Base-by-base conservation (phyloP, 2,888 invertebrate genomes). In the Trichogramma dendrolimi region DNA sequence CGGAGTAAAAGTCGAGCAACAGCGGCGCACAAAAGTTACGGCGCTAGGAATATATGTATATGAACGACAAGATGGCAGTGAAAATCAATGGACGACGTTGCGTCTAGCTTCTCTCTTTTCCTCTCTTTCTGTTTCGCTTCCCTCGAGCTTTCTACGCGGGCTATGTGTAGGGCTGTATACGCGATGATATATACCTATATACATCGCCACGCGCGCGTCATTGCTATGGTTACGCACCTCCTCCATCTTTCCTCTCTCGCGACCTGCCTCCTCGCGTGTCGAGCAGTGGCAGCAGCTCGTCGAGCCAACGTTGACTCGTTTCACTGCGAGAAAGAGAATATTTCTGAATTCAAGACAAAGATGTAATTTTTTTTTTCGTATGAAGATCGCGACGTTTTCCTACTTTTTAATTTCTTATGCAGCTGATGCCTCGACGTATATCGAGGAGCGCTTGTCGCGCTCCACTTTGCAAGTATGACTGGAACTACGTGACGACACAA, bases 1-100 rank as follows among this genome's bases (percentile, higher is more conserved):
- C 27, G 27, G 27, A 27, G 27, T 27, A 27, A 27, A 27, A 27
- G 27, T 27, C 27, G 27, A 27, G 27, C 27, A 27, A 27, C 27
- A 27, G 27, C 27, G 27, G 27, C 27, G 27, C 27, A 27, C 27
- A 27, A 27, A 27, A 27, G 27, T 27, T 27, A 27, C 27, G 27
- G 1, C 27, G 27, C 27, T 2, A 1, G 27, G 27, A 27, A 27
- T 27, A 27, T 27, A 27, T 27, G 27, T 27, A 27, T 27, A 27
- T 27, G 3, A 27, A 74, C 76, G 76, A 77, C 76, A 77, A 76
- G 77, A 76, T 76, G 76, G 77, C 75, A 76, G 77, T 77, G 76
- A 78, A 78, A 78, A 78, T 78, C 78, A 76, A 78, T 78, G 78
- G 75, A 74, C 73, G 71, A 27, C 2, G 68, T 67, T 69, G 64